Percentiles rank a stretch among this genome's conserved stretches.
phyloP scores from a whole-genome alignment of 2,797 vertebrate species.

The Phalanger gymnotis region DNA sequence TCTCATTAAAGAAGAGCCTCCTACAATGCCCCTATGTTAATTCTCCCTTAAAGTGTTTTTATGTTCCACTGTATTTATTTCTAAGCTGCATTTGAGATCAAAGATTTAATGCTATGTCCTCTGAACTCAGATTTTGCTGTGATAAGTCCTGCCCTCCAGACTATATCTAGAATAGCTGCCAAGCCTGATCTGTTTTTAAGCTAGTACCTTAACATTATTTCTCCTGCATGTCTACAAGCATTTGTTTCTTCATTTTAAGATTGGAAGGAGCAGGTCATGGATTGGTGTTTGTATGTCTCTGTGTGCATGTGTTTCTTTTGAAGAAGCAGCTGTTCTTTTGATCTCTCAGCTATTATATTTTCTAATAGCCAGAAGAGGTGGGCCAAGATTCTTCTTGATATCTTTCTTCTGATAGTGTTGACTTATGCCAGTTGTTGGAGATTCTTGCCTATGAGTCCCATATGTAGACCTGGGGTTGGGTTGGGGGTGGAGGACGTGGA shows the following conservation, averaged over 20 bases:
- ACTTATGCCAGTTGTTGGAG: neutral
- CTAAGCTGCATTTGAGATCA: neutral
- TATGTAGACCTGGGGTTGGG: neutral
- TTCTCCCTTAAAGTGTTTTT: neutral
- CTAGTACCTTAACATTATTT: neutral
- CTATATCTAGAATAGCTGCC: neutral
- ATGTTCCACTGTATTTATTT: neutral
- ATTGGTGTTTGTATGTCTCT: slow-evolving; percentile 78
- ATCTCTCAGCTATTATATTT: neutral
- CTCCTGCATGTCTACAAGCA: slow-evolving; percentile 74
- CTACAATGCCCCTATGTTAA: neutral
- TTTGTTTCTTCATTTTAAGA: slow-evolving; percentile 74
- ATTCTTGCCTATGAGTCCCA: neutral
- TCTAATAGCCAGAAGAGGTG: neutral
- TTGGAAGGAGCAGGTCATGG: slow-evolving; percentile 84
- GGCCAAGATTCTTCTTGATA: neutral
- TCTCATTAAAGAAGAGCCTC: neutral
- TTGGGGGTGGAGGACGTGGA: neutral
- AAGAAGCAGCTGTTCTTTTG: neutral
- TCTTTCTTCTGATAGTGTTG: neutral
- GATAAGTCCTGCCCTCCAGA: neutral
- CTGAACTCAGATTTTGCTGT: neutral
- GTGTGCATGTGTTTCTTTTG: slow-evolving; percentile 37
- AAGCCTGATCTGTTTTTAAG: neutral
- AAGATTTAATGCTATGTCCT: neutral